Evolutionary conservation across 23 tunicate species (phyloP), one percentile per base, ranked within the genome.

Genomic region (Ascidia mentula): DNA sequence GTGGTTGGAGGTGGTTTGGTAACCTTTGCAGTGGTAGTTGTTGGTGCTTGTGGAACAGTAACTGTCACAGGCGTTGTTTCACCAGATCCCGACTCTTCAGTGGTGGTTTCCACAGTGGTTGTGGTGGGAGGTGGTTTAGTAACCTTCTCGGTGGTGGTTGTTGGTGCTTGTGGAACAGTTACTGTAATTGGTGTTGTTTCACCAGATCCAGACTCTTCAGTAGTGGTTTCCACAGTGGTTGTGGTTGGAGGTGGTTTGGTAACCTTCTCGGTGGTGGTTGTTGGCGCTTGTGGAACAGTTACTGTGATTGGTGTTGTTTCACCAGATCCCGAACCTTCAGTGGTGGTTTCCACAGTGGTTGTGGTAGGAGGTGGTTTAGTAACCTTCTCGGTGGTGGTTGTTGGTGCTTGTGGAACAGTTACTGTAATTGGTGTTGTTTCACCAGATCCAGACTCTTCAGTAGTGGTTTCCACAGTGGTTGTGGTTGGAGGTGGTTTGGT

Each of bases 281-380:
- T 34, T 72, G 77, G 74, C 65, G 83, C 83, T 20, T 79, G 40
- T 40, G 81, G 65, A 32, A 69, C 74, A 74, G 46, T 79, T 9
- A 34, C 38, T 0, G 78, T 7, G 2, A 82, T 45, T 5, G 78
- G 45, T 79, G 88, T 72, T 2, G 78, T 72, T 79, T 79, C 84
- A 73, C 90, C 90, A 34, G 90, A 86, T 33, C 90, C 90, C 8
- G 85, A 73, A 70, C 72, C 84, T 72, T 85, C 89, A 36, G 83
- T 65, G 38, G 42, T 74, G 6, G 76, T 35, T 70, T 75, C 84
- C 22, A 82, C 26, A 18, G 92, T 37, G 4, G 84, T 61, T 69
- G 83, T 79, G 38, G 77, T 31, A 32, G 53, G 34, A 31, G 85
- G 59, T 72, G 77, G 80, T 15, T 72, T 45, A 5, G 69, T 32